These are phyloP conservation scores for Spinibarbus caldwelli DNA, from an alignment of 2,797 vertebrate species.

Conservation along the genomic window DNA sequence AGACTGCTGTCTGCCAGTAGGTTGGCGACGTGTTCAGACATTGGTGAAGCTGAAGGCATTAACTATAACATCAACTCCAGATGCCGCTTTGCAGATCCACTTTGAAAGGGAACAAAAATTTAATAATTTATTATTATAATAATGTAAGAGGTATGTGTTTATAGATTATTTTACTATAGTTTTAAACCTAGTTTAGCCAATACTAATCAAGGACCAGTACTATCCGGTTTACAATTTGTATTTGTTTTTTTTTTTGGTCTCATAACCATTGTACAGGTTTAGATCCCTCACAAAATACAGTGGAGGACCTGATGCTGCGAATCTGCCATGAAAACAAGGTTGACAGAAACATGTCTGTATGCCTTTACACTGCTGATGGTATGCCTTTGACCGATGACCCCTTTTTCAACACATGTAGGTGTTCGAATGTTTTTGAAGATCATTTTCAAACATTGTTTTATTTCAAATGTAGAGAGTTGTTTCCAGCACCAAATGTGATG, in stretches of 20 bases:
- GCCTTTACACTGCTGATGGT: conserved; percentile 68
- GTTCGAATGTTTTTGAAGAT: not conserved
- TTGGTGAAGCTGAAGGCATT: no score
- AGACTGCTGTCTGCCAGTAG: no score
- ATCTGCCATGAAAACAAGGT: conserved; percentile 64
- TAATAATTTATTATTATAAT: no score
- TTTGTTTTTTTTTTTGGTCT: not conserved
- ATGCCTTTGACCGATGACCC: conserved; percentile 73
- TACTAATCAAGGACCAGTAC: not conserved
- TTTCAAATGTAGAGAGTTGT: no score
- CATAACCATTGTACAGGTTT: conserved; percentile 57
- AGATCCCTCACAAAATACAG: conserved; percentile 67
- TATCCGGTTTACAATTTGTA: not conserved
- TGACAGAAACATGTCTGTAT: conserved; percentile 58
- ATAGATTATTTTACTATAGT: no score
- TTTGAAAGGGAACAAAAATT: no score
- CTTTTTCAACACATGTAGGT: conserved; percentile 68
- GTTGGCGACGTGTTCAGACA: no score
- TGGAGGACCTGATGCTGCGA: conserved; percentile 70
- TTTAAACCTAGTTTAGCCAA: not conserved
- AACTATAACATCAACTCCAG: no score
- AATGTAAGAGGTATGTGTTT: no score
- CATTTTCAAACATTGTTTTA: no score
- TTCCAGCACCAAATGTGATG: no score
- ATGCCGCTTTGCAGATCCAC: no score